These are phyloP conservation scores for Archegozetes longisetosus DNA, from an alignment of 1,140 invertebrate species.

Conservation along the genomic window DNA sequence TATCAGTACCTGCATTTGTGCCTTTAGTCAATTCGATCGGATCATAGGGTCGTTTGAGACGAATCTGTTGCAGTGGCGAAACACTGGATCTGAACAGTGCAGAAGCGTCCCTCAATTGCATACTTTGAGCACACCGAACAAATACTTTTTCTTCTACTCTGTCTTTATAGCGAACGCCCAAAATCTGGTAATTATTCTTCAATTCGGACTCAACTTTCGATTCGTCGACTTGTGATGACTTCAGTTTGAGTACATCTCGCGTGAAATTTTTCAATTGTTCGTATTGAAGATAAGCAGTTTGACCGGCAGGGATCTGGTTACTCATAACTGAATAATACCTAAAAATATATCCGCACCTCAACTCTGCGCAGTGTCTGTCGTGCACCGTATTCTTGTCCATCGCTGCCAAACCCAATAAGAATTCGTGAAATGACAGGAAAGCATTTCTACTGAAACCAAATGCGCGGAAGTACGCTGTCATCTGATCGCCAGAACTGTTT, in stretches of 20 bases:
- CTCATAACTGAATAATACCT: slow-evolving; percentile 16
- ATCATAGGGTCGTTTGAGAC: too few relatives aligned
- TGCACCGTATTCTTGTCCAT: slow-evolving; percentile 37
- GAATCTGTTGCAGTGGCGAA: too few relatives aligned
- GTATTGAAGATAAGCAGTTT: not conserved
- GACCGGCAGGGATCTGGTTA: not conserved
- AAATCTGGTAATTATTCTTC: too few relatives aligned
- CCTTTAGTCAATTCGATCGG: too few relatives aligned
- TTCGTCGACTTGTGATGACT: too few relatives aligned
- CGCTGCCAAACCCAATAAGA: slow-evolving; percentile 32
- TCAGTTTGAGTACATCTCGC: too few relatives aligned
- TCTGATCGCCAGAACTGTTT: not conserved
- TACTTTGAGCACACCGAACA: not conserved
- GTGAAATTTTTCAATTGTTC: too few relatives aligned
- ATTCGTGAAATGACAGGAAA: slow-evolving; percentile 1
- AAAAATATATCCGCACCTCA: slow-evolving; percentile 16
- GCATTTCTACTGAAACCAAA: not conserved
- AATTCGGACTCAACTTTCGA: too few relatives aligned
- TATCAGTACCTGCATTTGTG: too few relatives aligned
- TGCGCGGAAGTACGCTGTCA: not conserved
- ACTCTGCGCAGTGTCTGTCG: slow-evolving; percentile 25
- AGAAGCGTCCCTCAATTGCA: not conserved
- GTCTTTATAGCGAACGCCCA: too few relatives aligned
- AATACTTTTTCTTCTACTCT: too few relatives aligned
- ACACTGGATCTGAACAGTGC: too few relatives aligned